A percentile compares a stretch with the other conserved stretches of the same genome.
These are phyloP conservation scores for Cirrhinus molitorella DNA, from an alignment of 2,797 vertebrate genomes.

Conservation along the genomic window DNA sequence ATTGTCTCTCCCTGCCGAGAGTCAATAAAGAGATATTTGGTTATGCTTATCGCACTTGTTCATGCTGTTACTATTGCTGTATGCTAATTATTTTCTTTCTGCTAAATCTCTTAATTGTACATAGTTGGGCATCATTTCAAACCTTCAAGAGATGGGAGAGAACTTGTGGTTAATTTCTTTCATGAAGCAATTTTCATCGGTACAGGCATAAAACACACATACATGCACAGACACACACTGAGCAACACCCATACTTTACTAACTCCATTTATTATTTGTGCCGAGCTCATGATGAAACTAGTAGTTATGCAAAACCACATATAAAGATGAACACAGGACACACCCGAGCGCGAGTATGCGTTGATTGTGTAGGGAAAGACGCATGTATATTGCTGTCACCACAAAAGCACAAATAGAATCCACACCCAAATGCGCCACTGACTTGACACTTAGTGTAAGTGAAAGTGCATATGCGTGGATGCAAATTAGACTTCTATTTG, in stretches of 20 bases:
- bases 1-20: no score
- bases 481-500: background rate
- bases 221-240: background rate
- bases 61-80: background rate
- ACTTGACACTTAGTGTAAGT: background rate
- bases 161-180: background rate
- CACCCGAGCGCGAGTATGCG: slow-evolving; percentile 8
- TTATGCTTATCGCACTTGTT: background rate
- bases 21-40: background rate
- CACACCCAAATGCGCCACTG: slow-evolving; percentile 33
- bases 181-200: background rate
- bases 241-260: slow-evolving; percentile 29
- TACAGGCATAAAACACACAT: background rate
- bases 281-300: slow-evolving; percentile 33
- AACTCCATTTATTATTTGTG: slow-evolving; percentile 39
- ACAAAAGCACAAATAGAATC: slow-evolving; percentile 18
- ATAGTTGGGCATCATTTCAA: background rate
- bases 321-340: slow-evolving; percentile 29
- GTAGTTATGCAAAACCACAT: slow-evolving; percentile 43
- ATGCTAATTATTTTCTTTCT: background rate
- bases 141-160: background rate
- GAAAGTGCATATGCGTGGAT: background rate
- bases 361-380: slow-evolving; percentile 28
- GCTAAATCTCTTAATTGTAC: background rate
- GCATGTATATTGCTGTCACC: slow-evolving; percentile 23